Evolutionary conservation across 2,888 invertebrate species (phyloP), one percentile per base, ranked within the genome.

Genomic region (Macaria liturata): DNA sequence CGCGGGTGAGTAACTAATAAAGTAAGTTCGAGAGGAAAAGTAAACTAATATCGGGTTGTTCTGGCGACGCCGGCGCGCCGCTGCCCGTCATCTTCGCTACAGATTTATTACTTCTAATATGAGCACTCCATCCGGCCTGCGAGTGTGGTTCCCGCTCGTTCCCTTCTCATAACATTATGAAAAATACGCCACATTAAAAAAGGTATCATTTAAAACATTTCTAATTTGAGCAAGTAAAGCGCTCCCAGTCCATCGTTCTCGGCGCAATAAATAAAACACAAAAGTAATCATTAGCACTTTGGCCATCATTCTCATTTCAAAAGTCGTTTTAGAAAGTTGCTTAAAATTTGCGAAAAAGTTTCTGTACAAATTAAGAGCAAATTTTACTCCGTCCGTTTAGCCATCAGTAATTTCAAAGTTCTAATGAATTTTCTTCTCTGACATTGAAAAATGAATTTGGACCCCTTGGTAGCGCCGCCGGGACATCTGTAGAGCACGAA

Each of bases 371-470:
- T 91, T 91, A 90, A 90, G 89, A 91, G 89, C 83, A 83, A 91
- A 89, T 90, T 90, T 88, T 80, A 87, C 90, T 89, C 81, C 87
- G 86, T 86, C 90, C 88, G 86, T 86, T 91, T 86, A 86, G 87
- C 88, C 88, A 91, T 91, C 88, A 89, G 91, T 89, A 91, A 91
- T 91, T 89, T 88, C 88, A 84, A 88, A 91, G 86, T 91, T 91
- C 84, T 91, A 91, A 91, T 91, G 91, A 91, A 91, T 91, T 91
- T 91, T 87, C 86, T 86, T 87, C 84, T 83, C 79, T 86, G 91
- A 91, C 91, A 87, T 89, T 91, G 91, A 91, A 87, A 90, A 91
- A 91, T 91, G 88, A 88, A 86, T 90, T 88, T 80, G 72, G 79
- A 79, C 70, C 84, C 85, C 82, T 81, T 80, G 82, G 80, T 85